Percentiles rank a stretch among this genome's conserved stretches.
Evolutionary conservation across 2,797 vertebrate genomes (phyloP).

Genomic region (Poecile montanus): DNA sequence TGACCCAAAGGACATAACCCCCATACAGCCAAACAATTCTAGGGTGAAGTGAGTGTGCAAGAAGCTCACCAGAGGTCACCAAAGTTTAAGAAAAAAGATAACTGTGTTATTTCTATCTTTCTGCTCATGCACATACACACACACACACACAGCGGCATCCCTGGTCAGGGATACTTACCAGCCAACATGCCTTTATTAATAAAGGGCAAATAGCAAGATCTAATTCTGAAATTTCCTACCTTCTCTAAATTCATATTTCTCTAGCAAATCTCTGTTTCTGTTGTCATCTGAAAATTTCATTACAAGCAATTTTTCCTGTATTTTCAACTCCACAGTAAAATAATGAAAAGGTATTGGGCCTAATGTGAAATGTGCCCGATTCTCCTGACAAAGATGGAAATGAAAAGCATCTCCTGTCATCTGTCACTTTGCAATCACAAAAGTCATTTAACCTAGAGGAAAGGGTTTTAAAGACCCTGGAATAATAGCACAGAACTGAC

Average conservation of each 20-base stretch:
- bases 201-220: background rate
- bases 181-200: background rate
- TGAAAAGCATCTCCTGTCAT: background rate
- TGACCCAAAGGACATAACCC: background rate
- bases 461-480: background rate
- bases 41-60: background rate
- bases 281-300: background rate
- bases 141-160: no score
- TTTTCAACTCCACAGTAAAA: background rate
- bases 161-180: background rate
- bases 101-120: background rate
- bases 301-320: background rate
- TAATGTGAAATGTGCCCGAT: background rate
- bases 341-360: background rate
- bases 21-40: background rate
- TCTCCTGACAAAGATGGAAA: background rate
- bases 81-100: background rate
- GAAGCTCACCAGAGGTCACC: background rate
- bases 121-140: rapidly evolving
- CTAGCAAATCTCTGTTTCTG: background rate
- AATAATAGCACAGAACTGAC: background rate
- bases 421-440: background rate
- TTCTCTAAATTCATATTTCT: background rate
- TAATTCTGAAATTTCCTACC: background rate
- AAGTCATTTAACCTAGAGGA: background rate